Conservation (phyloP, 2,113 vertebrate genomes). For the Bolborhynchus lineola region DNA sequence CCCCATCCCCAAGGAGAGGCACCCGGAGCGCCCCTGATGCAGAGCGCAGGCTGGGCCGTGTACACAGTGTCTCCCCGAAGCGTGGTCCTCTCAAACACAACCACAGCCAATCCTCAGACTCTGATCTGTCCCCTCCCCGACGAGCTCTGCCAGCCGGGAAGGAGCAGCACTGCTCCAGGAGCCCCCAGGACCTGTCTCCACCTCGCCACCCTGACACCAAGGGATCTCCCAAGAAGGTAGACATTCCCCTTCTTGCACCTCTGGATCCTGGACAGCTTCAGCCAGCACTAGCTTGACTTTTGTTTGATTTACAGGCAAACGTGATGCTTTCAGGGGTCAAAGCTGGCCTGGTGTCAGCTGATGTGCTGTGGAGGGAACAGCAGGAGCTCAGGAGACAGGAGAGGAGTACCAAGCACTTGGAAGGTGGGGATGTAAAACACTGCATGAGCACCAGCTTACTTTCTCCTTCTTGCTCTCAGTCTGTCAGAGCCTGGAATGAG, state of each 20-base stretch:
- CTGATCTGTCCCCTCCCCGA: slow-evolving; percentile 67
- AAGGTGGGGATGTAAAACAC: slow-evolving; percentile 72
- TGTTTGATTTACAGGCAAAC: slow-evolving; percentile 47
- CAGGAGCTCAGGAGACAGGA: slow-evolving; percentile 81
- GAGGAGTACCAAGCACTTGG: slow-evolving; percentile 75
- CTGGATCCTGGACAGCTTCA: background rate
- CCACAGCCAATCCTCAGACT: slow-evolving; percentile 63
- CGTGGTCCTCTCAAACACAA: slow-evolving; percentile 70
- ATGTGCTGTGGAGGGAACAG: slow-evolving; percentile 82
- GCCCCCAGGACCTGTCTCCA: background rate
- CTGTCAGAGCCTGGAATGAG: background rate
- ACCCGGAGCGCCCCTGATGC: slow-evolving; percentile 2
- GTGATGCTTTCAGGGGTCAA: slow-evolving; percentile 83
- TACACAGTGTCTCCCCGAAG: slow-evolving; percentile 47
- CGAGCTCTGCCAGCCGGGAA: background rate
- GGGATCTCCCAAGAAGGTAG: slow-evolving; percentile 33
- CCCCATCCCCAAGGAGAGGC: slow-evolving; percentile 4
- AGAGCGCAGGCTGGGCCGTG: background rate
- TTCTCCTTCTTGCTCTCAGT: background rate
- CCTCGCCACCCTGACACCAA: rapidly evolving
- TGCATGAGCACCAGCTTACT: rapidly evolving
- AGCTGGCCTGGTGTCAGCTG: slow-evolving; percentile 85
- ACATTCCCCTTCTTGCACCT: rapidly evolving
- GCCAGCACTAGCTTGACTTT: background rate
- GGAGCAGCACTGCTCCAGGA: background rate